phyloP scores from a whole-genome alignment of 2,797 vertebrate genomes.

The Melanotaenia pygmaea region DNA sequence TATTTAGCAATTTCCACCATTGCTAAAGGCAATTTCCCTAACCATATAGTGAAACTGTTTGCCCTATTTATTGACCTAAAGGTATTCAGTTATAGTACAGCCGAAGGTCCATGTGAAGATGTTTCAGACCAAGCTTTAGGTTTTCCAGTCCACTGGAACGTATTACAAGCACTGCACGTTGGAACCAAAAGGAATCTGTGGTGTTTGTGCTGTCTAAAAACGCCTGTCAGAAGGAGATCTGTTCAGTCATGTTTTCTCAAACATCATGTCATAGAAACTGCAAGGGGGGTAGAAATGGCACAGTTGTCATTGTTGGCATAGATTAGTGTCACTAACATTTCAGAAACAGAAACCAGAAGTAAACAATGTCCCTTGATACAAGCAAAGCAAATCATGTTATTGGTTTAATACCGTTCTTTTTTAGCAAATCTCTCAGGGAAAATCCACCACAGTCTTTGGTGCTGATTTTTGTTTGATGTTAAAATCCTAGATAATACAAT shows the following conservation, averaged over 20 bases:
- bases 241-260: conserved; percentile 40
- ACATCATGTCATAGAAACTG: conserved; percentile 25
- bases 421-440: background rate
- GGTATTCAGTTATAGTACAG: background rate
- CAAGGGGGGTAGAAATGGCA: conserved; percentile 16
- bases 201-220: conserved; percentile 7
- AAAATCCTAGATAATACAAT: background rate
- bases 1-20: conserved; percentile 10
- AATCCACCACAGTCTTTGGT: background rate
- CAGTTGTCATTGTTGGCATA: conserved; percentile 53
- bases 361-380: conserved; percentile 32
- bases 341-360: conserved; percentile 34
- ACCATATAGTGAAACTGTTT: background rate
- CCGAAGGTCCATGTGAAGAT: conserved; percentile 5
- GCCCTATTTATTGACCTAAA: background rate
- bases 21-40: background rate
- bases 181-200: conserved; percentile 12
- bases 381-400: conserved; percentile 1
- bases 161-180: conserved; percentile 17
- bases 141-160: conserved; percentile 9
- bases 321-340: conserved; percentile 55
- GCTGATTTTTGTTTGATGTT: background rate
- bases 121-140: conserved; percentile 21
- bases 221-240: conserved; percentile 37
- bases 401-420: conserved; percentile 8